A percentile compares a stretch with the other conserved stretches of the same genome.
phyloP scores from a whole-genome alignment of 2,113 vertebrate species.

The Dermatemys mawii region DNA sequence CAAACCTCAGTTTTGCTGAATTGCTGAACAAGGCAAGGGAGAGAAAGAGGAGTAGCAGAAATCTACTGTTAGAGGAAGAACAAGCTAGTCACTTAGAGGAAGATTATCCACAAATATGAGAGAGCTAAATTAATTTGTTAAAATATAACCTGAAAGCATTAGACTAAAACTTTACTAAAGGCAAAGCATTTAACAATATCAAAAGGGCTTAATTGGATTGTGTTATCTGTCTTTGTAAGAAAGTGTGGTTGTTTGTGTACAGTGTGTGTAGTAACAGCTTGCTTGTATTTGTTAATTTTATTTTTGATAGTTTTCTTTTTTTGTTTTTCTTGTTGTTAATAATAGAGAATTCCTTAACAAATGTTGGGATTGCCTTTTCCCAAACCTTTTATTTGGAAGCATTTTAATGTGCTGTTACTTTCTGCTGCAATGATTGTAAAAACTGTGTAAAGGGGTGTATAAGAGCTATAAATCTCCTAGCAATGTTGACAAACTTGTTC shows the following conservation, averaged over 20 bases:
- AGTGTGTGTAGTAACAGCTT: background rate
- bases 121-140: slow-evolving; percentile 44
- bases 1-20: background rate
- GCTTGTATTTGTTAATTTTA: background rate
- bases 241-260: background rate
- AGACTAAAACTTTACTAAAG: slow-evolving; percentile 16
- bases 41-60: slow-evolving; percentile 36
- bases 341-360: background rate
- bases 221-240: background rate
- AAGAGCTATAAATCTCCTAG: background rate
- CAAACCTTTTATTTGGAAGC: background rate
- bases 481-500: background rate
- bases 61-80: background rate
- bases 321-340: slow-evolving; percentile 15
- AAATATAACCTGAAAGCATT: slow-evolving; percentile 53
- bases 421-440: background rate
- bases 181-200: slow-evolving; percentile 29
- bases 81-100: slow-evolving; percentile 45
- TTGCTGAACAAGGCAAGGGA: background rate
- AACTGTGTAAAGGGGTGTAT: background rate
- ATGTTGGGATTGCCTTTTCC: background rate
- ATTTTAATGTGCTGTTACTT: background rate
- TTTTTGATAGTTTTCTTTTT: background rate
- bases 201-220: background rate
- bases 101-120: slow-evolving; percentile 50